A percentile compares a stretch with the other conserved stretches of the same genome.
These are phyloP conservation scores for Sula dactylatra DNA, from an alignment of 2,113 vertebrate species.

Conservation along the genomic window DNA sequence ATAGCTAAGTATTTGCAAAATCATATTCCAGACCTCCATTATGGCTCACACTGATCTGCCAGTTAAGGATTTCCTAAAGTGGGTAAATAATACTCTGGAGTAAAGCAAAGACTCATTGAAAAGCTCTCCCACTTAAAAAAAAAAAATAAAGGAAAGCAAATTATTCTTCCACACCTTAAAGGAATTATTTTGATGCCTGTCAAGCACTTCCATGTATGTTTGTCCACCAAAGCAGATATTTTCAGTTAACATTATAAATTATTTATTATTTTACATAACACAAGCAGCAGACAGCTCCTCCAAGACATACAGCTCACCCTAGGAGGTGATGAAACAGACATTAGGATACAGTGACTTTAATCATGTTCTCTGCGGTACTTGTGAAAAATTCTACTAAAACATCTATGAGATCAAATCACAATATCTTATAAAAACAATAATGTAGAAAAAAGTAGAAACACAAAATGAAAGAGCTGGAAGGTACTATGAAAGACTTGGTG, in stretches of 20 bases:
- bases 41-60: background rate
- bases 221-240: background rate
- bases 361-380: background rate
- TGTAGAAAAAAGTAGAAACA: background rate
- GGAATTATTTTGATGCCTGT: background rate
- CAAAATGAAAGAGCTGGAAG: background rate
- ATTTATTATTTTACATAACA: conserved; percentile 59
- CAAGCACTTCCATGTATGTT: background rate
- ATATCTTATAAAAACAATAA: background rate
- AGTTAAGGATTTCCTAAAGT: conserved; percentile 15
- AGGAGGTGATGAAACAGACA: background rate
- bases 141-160: background rate
- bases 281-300: conserved; percentile 5
- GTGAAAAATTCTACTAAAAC: background rate
- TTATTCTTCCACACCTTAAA: background rate
- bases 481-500: background rate
- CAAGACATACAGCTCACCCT: background rate
- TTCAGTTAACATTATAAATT: conserved; percentile 3
- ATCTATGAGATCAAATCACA: background rate
- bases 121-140: background rate
- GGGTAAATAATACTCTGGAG: conserved; percentile 23
- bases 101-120: background rate
- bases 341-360: background rate
- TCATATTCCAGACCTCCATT: background rate
- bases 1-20: background rate